Evolutionary conservation across 2,797 vertebrate genomes (phyloP).

Genomic region (Rallus crepitans): DNA sequence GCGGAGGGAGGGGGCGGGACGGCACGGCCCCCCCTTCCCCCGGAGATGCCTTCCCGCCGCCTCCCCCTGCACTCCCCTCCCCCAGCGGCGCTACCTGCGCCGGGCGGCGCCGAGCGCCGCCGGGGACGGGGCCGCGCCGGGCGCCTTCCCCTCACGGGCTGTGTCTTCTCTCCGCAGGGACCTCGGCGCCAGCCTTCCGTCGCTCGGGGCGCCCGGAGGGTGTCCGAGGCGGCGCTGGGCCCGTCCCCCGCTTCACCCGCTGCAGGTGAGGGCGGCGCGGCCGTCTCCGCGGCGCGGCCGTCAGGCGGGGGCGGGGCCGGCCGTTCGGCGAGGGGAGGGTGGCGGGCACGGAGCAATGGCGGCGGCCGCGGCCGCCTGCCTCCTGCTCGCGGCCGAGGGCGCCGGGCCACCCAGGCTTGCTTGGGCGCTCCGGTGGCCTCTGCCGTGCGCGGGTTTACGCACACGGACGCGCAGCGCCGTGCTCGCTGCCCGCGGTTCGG

Average conservation of each 20-base stretch:
- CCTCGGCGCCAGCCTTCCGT: background rate
- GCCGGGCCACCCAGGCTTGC: too few relatives aligned
- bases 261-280: background rate
- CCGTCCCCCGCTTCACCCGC: too few relatives aligned
- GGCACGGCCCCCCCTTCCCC: too few relatives aligned
- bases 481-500: too few relatives aligned
- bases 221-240: background rate
- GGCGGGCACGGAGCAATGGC: background rate
- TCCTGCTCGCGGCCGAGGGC: background rate
- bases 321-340: too few relatives aligned
- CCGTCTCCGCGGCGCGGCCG: background rate
- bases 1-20: too few relatives aligned
- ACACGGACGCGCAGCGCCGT: too few relatives aligned
- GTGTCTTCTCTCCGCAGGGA: background rate
- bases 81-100: background rate
- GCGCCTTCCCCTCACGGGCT: background rate
- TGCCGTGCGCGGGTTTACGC: background rate
- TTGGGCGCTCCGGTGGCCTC: background rate
- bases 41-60: background rate
- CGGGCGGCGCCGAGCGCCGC: background rate
- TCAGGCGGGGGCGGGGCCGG: background rate
- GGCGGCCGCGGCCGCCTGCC: background rate
- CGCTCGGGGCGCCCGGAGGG: background rate
- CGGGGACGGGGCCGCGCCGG: background rate
- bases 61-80: too few relatives aligned